A percentile compares a stretch with the other conserved stretches of the same genome.
Evolutionary conservation across 2,113 vertebrate genomes (phyloP).

Genomic region (Oncorhynchus mykiss): DNA sequence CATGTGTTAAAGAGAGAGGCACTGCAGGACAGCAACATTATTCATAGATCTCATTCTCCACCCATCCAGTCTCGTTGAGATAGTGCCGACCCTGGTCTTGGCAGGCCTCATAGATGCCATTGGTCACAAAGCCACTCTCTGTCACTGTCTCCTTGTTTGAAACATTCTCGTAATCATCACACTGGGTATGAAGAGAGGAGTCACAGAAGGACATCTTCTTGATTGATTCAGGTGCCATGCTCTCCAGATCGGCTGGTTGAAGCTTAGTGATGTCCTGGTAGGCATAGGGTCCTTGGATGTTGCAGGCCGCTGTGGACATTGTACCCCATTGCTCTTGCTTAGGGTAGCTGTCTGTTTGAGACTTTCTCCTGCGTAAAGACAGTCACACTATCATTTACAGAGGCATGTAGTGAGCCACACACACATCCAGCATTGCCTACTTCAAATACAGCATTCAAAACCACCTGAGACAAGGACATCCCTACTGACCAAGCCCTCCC

Average conservation of each 20-base stretch:
- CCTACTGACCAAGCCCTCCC: too few relatives aligned
- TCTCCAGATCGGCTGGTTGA: slow-evolving; percentile 67
- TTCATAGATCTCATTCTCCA: slow-evolving; percentile 96
- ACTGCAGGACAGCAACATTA: slow-evolving; percentile 55
- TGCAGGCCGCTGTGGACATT: slow-evolving; percentile 50
- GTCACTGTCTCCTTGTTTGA: slow-evolving; percentile 66
- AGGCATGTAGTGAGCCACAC: neutral
- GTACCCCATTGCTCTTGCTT: slow-evolving; percentile 67
- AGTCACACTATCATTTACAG: neutral
- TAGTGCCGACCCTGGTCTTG: slow-evolving; percentile 46
- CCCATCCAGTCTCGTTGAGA: slow-evolving; percentile 81
- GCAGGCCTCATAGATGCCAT: slow-evolving; percentile 89
- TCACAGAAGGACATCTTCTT: slow-evolving; percentile 69
- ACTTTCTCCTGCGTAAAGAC: slow-evolving; percentile 72
- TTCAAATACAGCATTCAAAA: too few relatives aligned
- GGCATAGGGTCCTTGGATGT: slow-evolving; percentile 77
- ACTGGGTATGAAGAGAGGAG: slow-evolving; percentile 48
- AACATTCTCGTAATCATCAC: slow-evolving; percentile 76
- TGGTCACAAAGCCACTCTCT: slow-evolving; percentile 88
- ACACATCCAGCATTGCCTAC: neutral
- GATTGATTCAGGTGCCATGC: slow-evolving; percentile 58
- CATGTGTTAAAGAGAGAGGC: neutral
- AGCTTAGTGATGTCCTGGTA: slow-evolving; percentile 76
- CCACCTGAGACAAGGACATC: too few relatives aligned
- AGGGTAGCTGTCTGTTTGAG: slow-evolving; percentile 47